phyloP scores from a whole-genome alignment of 2,888 invertebrate genomes.

The Plebejus melissa region DNA sequence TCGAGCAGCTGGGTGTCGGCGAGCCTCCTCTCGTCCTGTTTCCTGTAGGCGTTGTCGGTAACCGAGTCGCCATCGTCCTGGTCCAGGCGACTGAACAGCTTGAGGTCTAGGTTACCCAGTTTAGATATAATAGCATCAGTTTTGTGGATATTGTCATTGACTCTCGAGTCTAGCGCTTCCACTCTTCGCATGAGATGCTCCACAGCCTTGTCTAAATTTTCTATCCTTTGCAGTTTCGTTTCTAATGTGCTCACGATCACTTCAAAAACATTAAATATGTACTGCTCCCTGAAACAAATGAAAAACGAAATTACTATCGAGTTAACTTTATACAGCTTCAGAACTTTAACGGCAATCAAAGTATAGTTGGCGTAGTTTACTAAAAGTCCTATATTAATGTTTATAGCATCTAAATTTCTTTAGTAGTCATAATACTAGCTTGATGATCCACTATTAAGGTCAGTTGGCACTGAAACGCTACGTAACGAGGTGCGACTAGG shows the following conservation, averaged over 20 bases:
- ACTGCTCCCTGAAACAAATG: slow-evolving; percentile 88
- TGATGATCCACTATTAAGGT: background rate
- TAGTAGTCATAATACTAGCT: background rate
- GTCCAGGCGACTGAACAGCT: slow-evolving; percentile 81
- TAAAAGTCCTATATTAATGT: no score
- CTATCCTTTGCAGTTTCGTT: slow-evolving; percentile 91
- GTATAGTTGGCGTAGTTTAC: no score
- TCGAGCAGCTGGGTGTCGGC: slow-evolving; percentile 77
- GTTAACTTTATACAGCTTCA: background rate
- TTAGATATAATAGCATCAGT: slow-evolving; percentile 90
- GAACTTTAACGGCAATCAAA: no score
- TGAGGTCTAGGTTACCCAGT: slow-evolving; percentile 85
- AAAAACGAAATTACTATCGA: slow-evolving; percentile 32
- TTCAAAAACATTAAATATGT: slow-evolving; percentile 92
- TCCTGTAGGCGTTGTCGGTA: slow-evolving; percentile 53
- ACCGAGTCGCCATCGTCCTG: slow-evolving; percentile 56
- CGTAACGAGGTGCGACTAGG: background rate
- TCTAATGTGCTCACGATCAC: slow-evolving; percentile 93
- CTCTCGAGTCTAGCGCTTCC: slow-evolving; percentile 88
- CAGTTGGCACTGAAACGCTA: background rate
- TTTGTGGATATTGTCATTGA: slow-evolving; percentile 90
- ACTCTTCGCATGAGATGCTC: slow-evolving; percentile 92
- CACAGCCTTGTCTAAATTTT: slow-evolving; percentile 92
- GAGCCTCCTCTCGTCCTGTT: slow-evolving; percentile 44
- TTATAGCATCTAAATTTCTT: background rate